Conservation (phyloP, 1,140 invertebrate genomes). For the Penaeus vannamei region DNA sequence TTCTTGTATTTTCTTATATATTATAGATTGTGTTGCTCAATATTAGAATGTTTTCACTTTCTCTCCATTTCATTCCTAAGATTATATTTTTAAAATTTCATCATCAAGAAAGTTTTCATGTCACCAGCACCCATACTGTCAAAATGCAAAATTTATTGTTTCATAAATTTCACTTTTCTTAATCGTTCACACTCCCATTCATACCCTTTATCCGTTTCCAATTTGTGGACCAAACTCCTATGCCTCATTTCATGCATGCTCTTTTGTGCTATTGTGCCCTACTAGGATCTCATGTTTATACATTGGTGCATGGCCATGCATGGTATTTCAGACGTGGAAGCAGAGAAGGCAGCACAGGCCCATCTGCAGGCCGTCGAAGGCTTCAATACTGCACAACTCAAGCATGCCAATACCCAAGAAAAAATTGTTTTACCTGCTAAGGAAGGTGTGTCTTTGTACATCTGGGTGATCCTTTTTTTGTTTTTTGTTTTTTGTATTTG, state of each 20-base stretch:
- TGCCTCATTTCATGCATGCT: background rate
- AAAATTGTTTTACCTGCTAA: slow-evolving; percentile 95
- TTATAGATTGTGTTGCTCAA: no score
- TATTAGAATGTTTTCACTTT: no score
- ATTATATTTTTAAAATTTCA: no score
- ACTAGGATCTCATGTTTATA: slow-evolving; percentile 31
- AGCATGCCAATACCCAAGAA: slow-evolving; percentile 93
- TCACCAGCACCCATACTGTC: background rate
- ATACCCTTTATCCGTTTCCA: background rate
- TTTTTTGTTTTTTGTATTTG: background rate
- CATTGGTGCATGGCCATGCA: slow-evolving; percentile 54
- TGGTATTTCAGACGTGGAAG: slow-evolving; percentile 66
- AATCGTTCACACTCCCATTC: background rate
- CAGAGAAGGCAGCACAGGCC: slow-evolving; percentile 62
- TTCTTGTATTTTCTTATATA: no score
- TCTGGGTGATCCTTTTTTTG: background rate
- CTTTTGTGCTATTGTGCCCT: background rate
- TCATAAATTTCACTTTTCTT: background rate
- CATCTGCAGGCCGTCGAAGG: slow-evolving; percentile 76
- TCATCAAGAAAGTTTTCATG: background rate
- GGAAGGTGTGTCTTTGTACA: slow-evolving; percentile 81
- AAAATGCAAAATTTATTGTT: background rate
- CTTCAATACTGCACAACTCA: slow-evolving; percentile 86
- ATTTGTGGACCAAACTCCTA: no score
- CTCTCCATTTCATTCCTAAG: no score